Base-by-base conservation (phyloP, 2,888 invertebrate species). In the Agonum fuliginosum region DNA sequence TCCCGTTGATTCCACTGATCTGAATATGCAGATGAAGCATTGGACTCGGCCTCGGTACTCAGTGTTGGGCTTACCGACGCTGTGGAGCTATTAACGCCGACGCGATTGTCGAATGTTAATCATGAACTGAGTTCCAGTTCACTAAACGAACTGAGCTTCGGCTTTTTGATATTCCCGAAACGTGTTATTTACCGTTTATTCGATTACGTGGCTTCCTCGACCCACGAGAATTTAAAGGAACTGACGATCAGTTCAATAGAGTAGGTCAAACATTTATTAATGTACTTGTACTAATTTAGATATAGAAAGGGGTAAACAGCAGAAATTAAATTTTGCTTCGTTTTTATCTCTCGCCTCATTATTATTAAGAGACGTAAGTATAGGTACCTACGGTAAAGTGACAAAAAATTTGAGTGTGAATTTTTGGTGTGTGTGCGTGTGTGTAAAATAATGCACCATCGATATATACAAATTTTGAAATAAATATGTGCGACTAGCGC, bases 11-110 rank as follows among this genome's bases (percentile, higher is more conserved):
- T 81, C 41, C 41, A 20, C 19, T 65, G 83, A 84, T 83, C 83
- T 83, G 83, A 85, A 84, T 85, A 84, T 85, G 84, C 82, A 84
- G 83, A 85, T 84, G 84, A 83, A 83, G 82, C 82, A 73, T 58
- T 43, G 43, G 73, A 41, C 37, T 19, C 41, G 46, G 6, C n/a
- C n/a, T n/a, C n/a, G n/a, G n/a, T n/a, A n/a, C n/a, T n/a, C n/a
- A n/a, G n/a, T n/a, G n/a, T n/a, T n/a, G n/a, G n/a, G n/a, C 34
- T 69, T n/a, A 51, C n/a, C 30, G 27, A 27, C 34, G 34, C 19
- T 19, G 24, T 17, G 43, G 48, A n/a, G 46, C 65, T 74, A 74
- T 74, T 74, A 74, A 62, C 62, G 41, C 43, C 19, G 46, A 22
- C 27, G 74, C 62, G 27, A 74, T 62, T 46, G 74, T 46, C 62